A percentile compares a stretch with the other conserved stretches of the same genome.
These are phyloP conservation scores for Aspidoscelis tigris DNA, from an alignment of 2,113 vertebrate genomes.

Conservation along the genomic window DNA sequence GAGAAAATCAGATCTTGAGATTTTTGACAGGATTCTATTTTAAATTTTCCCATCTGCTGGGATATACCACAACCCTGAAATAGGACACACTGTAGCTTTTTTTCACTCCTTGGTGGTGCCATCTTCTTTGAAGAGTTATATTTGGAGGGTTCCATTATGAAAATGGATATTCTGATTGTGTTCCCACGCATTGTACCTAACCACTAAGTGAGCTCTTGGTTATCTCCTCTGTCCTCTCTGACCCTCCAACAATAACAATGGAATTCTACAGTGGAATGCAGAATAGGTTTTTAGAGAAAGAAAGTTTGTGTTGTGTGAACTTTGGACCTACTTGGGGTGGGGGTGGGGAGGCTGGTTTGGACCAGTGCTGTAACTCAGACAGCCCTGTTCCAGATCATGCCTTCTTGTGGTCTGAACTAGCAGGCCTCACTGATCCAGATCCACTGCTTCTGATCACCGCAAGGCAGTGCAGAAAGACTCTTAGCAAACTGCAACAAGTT, in stretches of 20 bases:
- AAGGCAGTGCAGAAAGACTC: neutral
- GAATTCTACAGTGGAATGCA: slow-evolving; percentile 16
- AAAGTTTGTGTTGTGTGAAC: no score
- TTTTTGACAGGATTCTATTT: neutral
- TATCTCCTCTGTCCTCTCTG: neutral
- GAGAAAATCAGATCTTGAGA: slow-evolving; percentile 12
- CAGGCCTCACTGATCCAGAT: no score
- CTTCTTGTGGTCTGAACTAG: no score
- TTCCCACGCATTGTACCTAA: neutral
- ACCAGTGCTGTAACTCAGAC: no score
- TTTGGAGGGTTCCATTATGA: neutral
- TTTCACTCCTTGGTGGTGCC: neutral
- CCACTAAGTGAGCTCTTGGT: slow-evolving; percentile 7
- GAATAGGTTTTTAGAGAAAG: neutral
- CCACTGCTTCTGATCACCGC: no score
- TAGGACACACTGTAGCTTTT: slow-evolving; percentile 8
- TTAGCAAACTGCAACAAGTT: neutral
- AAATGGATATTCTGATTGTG: neutral
- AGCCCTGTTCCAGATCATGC: no score
- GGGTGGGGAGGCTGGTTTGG: no score
- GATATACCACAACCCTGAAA: neutral
- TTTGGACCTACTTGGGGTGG: no score
- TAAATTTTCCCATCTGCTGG: neutral
- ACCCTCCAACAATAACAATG: neutral
- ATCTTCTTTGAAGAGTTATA: fast-evolving